Evolutionary conservation across 2,113 vertebrate species (phyloP).

Genomic region (Neotoma lepida): DNA sequence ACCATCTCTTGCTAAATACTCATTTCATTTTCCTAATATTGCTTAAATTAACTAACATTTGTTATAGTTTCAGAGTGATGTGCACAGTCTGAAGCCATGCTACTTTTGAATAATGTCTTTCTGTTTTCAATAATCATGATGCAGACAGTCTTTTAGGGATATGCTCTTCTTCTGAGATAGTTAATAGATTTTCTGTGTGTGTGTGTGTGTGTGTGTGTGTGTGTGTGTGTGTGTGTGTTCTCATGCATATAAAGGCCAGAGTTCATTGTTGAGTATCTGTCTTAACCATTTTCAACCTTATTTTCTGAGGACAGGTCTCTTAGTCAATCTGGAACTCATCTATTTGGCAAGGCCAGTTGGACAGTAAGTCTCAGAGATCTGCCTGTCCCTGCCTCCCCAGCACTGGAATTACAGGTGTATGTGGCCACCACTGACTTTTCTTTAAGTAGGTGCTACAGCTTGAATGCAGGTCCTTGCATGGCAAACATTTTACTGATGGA

Average conservation of each 20-base stretch:
- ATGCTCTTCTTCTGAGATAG: conserved; percentile 72
- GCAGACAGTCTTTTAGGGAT: conserved; percentile 67
- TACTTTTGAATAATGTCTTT: conserved; percentile 52
- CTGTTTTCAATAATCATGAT: conserved; percentile 65
- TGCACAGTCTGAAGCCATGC: conserved; percentile 29
- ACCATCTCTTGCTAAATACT: conserved; percentile 70
- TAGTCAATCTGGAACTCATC: background rate
- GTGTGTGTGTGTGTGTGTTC: background rate
- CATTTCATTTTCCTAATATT: conserved; percentile 77
- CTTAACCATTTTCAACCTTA: background rate
- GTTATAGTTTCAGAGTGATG: conserved; percentile 46
- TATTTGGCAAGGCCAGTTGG: background rate
- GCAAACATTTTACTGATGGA: background rate
- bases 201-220: background rate
- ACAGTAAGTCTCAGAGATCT: background rate
- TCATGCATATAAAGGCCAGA: background rate
- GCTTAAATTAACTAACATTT: conserved; percentile 83
- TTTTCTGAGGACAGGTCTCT: background rate
- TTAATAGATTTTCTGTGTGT: background rate
- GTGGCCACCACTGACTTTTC: background rate
- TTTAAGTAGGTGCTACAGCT: background rate
- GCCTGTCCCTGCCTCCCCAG: no score
- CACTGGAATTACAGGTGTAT: background rate
- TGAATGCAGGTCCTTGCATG: no score
- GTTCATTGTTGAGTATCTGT: no score